Percentiles rank a stretch among this genome's conserved stretches.
Conservation (phyloP, 2,888 invertebrate species). For the Nasonovia ribisnigri region DNA sequence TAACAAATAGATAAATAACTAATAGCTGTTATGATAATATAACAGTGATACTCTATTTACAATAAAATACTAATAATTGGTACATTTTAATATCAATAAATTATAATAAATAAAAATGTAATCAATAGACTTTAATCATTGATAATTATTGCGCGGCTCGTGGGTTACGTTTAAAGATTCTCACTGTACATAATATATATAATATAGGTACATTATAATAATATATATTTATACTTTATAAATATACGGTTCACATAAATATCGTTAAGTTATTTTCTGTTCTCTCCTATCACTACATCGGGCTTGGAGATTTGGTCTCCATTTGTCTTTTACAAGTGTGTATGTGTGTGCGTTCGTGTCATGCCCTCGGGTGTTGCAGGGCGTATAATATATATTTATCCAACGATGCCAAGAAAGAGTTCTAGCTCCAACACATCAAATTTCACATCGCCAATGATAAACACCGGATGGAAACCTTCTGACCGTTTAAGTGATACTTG, state of each 20-base stretch:
- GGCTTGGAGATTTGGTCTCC: not conserved
- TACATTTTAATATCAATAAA: not conserved
- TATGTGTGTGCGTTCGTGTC: not conserved
- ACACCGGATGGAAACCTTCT: not conserved
- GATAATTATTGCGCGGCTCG: not conserved
- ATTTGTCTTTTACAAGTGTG: not conserved
- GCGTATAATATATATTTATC: not conserved
- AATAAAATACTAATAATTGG: not conserved
- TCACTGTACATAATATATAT: not conserved
- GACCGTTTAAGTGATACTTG: slow-evolving; percentile 28
- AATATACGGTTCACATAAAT: not conserved
- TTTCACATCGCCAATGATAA: not conserved
- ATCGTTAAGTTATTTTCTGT: not conserved
- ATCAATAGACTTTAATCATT: not conserved
- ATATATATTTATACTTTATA: not conserved
- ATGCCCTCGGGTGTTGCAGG: not conserved
- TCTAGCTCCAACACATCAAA: not conserved
- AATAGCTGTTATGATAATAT: not conserved
- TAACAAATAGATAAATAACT: too few species aligned
- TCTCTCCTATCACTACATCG: not conserved
- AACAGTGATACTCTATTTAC: not conserved
- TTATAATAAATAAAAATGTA: not conserved
- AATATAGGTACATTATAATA: too few species aligned
- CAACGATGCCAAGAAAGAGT: slow-evolving; percentile 3
- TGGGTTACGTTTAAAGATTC: not conserved